These are phyloP conservation scores for Dallia pectoralis DNA, from an alignment of 2,797 vertebrate species.

Conservation along the genomic window DNA sequence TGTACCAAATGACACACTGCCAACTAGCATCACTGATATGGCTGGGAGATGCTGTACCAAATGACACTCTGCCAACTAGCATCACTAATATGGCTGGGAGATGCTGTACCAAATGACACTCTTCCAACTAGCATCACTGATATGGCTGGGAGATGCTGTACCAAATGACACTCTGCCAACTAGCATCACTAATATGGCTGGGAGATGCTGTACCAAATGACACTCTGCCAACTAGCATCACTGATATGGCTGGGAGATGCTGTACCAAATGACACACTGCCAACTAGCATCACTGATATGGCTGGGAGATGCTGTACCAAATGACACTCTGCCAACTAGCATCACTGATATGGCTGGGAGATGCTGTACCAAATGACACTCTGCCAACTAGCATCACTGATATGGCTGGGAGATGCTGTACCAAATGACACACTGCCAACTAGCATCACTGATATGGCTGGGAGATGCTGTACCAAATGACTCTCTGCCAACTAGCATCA, in stretches of 20 bases:
- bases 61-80: constrained; percentile 19
- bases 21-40: constrained; percentile 41
- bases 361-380: constrained; percentile 54
- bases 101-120: constrained; percentile 54
- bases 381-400: constrained; percentile 28
- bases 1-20: constrained; percentile 50
- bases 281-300: constrained; percentile 41
- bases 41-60: constrained; percentile 58
- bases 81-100: constrained; percentile 53
- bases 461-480: constrained; percentile 57
- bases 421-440: constrained; percentile 45
- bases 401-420: constrained; percentile 53
- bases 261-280: constrained; percentile 50
- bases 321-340: constrained; percentile 19
- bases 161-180: constrained; percentile 45
- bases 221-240: constrained; percentile 1
- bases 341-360: constrained; percentile 53
- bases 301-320: constrained; percentile 58
- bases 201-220: constrained; percentile 57
- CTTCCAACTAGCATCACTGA: constrained; percentile 28
- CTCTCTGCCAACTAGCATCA: background rate
- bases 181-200: constrained; percentile 50
- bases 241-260: constrained; percentile 55
- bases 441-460: constrained; percentile 50
- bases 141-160: constrained; percentile 53